These are phyloP conservation scores for Nasonovia ribisnigri DNA, from an alignment of 2,888 invertebrate genomes.

Conservation along the genomic window DNA sequence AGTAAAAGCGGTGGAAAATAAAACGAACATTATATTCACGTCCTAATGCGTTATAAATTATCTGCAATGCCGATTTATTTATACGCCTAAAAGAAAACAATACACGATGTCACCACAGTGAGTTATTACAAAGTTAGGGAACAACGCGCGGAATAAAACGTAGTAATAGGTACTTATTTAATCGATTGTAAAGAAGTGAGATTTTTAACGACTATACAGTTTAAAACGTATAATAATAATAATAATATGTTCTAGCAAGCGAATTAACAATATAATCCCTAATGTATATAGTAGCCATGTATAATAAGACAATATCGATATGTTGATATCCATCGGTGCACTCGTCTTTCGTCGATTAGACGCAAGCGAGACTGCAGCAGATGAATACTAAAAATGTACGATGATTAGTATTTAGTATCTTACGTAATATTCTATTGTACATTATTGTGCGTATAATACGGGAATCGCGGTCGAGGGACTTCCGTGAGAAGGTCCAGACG, in stretches of 20 bases:
- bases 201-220: not conserved
- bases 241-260: not conserved
- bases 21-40: constrained; percentile 16
- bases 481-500: not conserved
- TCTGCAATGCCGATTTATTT: constrained; percentile 45
- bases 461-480: not conserved
- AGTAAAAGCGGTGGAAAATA: not conserved
- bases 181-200: not conserved
- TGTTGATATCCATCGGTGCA: not conserved
- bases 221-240: not conserved
- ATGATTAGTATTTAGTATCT: too few relatives aligned
- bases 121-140: not conserved
- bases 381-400: not conserved
- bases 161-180: not conserved
- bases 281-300: too few relatives aligned
- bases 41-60: constrained; percentile 46
- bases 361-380: not conserved
- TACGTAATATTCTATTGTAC: not conserved
- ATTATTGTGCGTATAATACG: not conserved
- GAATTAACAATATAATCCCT: too few relatives aligned
- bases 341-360: not conserved
- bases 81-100: not conserved
- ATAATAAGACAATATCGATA: not conserved
- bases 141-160: not conserved
- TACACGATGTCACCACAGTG: not conserved